Evolutionary conservation across 2,888 invertebrate genomes (phyloP).

Genomic region (Heliconius sara): DNA sequence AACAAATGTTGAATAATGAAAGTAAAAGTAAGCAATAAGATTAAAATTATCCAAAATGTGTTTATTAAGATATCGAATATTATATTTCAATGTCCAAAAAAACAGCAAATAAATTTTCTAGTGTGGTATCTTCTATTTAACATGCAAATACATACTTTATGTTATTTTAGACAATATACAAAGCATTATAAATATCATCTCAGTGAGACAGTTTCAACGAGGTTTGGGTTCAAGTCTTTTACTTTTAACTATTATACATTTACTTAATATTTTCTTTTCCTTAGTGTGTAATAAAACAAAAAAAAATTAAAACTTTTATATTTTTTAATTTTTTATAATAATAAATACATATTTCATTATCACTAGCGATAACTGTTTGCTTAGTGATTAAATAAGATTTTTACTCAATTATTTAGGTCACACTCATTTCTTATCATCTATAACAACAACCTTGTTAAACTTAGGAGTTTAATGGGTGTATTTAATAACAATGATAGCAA

Average conservation of each 20-base stretch:
- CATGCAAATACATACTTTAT: too few relatives aligned
- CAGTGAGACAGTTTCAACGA: too few relatives aligned
- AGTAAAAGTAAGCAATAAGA: neutral
- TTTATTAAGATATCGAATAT: neutral
- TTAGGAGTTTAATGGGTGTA: neutral
- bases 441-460: slow-evolving; percentile 2
- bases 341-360: neutral
- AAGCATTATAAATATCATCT: too few relatives aligned
- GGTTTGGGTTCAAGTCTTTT: too few relatives aligned
- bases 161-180: too few relatives aligned
- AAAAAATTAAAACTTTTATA: neutral
- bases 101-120: too few relatives aligned
- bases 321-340: neutral
- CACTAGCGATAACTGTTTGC: neutral
- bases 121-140: too few relatives aligned
- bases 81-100: neutral
- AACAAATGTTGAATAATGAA: neutral
- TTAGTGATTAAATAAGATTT: slow-evolving; percentile 1
- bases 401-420: slow-evolving; percentile 13
- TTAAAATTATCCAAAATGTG: neutral
- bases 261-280: too few relatives aligned
- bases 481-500: neutral
- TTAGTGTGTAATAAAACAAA: neutral
- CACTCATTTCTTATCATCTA: slow-evolving; percentile 8
- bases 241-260: too few relatives aligned